phyloP scores from a whole-genome alignment of 2,888 invertebrate species.

The Trichogramma evanescens region DNA sequence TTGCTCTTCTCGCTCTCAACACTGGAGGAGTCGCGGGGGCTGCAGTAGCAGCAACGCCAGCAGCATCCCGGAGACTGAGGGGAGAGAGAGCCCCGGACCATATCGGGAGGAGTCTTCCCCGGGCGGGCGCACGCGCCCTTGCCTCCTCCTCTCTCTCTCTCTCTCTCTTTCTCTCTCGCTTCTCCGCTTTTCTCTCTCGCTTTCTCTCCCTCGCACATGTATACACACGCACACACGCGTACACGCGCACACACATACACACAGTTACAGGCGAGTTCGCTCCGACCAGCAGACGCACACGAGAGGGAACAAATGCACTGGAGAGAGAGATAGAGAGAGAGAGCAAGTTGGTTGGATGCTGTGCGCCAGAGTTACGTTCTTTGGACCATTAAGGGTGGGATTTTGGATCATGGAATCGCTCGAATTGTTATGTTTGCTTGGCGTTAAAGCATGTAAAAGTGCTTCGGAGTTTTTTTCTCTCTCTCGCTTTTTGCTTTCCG shows the following conservation, averaged over 20 bases:
- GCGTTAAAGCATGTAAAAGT: too few species aligned
- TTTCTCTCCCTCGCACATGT: neutral
- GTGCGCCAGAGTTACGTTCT: too few species aligned
- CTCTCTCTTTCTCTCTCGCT: too few species aligned
- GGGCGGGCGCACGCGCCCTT: slow-evolving; percentile 41
- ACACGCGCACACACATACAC: neutral
- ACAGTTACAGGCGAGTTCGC: neutral
- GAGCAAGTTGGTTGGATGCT: neutral
- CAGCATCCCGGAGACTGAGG: slow-evolving; percentile 5
- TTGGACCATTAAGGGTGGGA: too few species aligned
- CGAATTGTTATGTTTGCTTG: too few species aligned
- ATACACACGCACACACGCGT: slow-evolving; percentile 5
- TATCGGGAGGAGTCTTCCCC: slow-evolving; percentile 19
- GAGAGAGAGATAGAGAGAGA: neutral
- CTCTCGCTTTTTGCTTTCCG: too few species aligned
- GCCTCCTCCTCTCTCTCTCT: slow-evolving; percentile 20
- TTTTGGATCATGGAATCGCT: too few species aligned
- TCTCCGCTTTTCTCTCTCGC: too few species aligned
- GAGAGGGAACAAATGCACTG: neutral
- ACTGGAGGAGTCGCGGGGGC: too few species aligned
- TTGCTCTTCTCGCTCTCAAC: too few species aligned
- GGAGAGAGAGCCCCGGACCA: neutral
- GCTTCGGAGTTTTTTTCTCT: too few species aligned
- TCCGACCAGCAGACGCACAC: neutral
- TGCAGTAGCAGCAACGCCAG: neutral